A percentile compares a stretch with the other conserved stretches of the same genome.
Conservation (phyloP, 2,888 invertebrate genomes). For the Fissipunctia ypsillon region DNA sequence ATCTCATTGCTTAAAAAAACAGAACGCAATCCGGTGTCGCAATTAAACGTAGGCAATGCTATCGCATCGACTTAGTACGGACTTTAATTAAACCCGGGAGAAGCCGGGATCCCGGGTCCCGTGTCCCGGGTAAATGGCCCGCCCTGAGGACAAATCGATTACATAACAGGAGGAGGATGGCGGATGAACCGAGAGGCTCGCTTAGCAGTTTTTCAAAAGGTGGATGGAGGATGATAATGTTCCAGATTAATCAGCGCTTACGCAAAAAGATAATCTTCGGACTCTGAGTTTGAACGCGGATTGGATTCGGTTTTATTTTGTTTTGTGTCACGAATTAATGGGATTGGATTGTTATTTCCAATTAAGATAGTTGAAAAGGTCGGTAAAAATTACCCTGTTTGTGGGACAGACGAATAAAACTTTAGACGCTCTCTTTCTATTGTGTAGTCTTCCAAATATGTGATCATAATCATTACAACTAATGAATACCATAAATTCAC, state of each 20-base stretch:
- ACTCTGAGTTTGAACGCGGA: conserved; percentile 44
- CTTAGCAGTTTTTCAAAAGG: conserved; percentile 63
- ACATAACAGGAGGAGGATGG: conserved; percentile 52
- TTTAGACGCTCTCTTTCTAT: not conserved
- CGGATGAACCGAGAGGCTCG: conserved; percentile 45
- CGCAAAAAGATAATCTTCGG: conserved; percentile 57
- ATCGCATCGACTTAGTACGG: conserved; percentile 66
- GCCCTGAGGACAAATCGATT: conserved; percentile 65
- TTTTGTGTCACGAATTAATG: conserved; percentile 18
- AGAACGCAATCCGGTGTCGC: conserved; percentile 58
- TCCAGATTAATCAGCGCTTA: conserved; percentile 56
- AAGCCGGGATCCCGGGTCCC: conserved; percentile 44
- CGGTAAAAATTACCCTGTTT: not conserved
- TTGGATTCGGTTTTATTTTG: conserved; percentile 45
- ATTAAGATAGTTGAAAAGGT: not conserved
- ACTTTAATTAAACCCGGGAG: conserved; percentile 69
- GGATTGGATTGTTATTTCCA: conserved; percentile 2
- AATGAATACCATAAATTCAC: not conserved
- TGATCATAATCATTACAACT: not conserved
- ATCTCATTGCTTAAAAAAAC: conserved; percentile 54
- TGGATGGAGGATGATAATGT: conserved; percentile 53
- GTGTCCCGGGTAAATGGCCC: conserved; percentile 63
- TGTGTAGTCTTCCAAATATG: not conserved
- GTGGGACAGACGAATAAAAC: too few relatives aligned
- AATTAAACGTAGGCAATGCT: conserved; percentile 65